Evolutionary conservation across 2,113 vertebrate genomes (phyloP).

Genomic region (Hippocampus guttulatus): DNA sequence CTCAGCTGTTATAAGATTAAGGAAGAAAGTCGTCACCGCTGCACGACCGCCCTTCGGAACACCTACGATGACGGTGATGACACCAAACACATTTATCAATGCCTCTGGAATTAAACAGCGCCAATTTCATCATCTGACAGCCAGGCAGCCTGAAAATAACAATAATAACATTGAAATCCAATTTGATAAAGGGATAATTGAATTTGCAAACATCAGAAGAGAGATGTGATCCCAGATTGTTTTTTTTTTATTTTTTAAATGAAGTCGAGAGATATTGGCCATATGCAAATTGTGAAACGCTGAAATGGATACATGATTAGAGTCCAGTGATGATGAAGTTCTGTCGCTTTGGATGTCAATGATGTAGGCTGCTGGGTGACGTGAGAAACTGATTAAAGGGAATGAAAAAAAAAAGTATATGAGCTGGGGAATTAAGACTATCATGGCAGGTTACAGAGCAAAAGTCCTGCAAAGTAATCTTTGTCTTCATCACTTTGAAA

Average conservation of each 20-base stretch:
- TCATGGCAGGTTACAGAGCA: constrained; percentile 45
- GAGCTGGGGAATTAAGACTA: constrained; percentile 9
- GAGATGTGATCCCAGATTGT: constrained; percentile 64
- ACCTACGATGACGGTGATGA: constrained; percentile 60
- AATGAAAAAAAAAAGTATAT: constrained; percentile 34
- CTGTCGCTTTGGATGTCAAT: constrained; percentile 36
- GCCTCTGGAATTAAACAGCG: constrained; percentile 63
- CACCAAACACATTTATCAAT: constrained; percentile 72
- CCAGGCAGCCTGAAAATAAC: constrained; percentile 56
- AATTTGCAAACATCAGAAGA: constrained; percentile 70
- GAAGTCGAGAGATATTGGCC: constrained; percentile 64
- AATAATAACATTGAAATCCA: constrained; percentile 63
- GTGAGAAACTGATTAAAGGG: constrained; percentile 62
- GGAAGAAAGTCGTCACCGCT: constrained; percentile 56
- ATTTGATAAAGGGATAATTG: constrained; percentile 74
- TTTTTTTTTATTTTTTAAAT: constrained; percentile 50
- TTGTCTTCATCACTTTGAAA: constrained; percentile 23
- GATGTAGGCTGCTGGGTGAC: constrained; percentile 54
- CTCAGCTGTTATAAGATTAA: constrained; percentile 65
- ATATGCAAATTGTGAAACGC: constrained; percentile 67
- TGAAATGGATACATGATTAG: constrained; percentile 57
- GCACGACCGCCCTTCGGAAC: constrained; percentile 61
- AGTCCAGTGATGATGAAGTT: constrained; percentile 28
- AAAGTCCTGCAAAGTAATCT: constrained; percentile 42
- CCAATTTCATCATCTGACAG: constrained; percentile 62